Base-by-base conservation (phyloP, 2,888 invertebrate genomes). In the Leptothorax acervorum region DNA sequence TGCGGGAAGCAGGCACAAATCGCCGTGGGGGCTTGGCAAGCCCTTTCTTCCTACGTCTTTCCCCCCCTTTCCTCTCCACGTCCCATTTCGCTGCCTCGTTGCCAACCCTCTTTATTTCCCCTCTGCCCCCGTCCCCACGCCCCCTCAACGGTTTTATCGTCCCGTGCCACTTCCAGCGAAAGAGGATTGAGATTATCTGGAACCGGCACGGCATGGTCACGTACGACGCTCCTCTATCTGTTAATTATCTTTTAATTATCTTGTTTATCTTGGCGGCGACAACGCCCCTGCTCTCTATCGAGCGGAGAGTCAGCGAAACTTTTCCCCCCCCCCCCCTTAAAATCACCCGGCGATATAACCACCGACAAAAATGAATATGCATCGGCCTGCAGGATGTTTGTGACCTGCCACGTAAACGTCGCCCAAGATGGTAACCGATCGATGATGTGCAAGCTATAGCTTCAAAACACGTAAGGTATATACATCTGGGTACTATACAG, bases 191-290 rank as follows among this genome's bases (percentile, higher is more conserved):
- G 88, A 90, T 89, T 90, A 87, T 90, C 88, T 81, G 55, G 9
- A 57, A 11, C 65, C 39, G 51, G 28, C 51, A 62, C 66, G 83
- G 71, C 82, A 84, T 71, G 84, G 90, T 91, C 92, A 92, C 92
- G 92, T 92, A 89, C 87, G 84, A 75, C 79, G 74, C 87, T 87
- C 53, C 55, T 86, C 88, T 90, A 92, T 92, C 91, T 87, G 91
- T 93, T 93, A 92, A 93, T 94, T 93, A 94, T 93, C 93, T 93
- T 94, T 94, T 93, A 92, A 94, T 93, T 92, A 93, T 93, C 93
- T 94, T 91, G 93, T 93, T 93, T 94, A 93, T 94, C 93, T 93
- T 92, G 90, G 91, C 91, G 82, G 66, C 75, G 79, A 73, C 85
- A 51, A 87, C 88, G 66, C 31, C 39, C 28, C 68, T 18, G 51